These are phyloP conservation scores for Acanthaster planci DNA, from an alignment of 35 echinoderm and acorn worm genomes.

Conservation along the genomic window DNA sequence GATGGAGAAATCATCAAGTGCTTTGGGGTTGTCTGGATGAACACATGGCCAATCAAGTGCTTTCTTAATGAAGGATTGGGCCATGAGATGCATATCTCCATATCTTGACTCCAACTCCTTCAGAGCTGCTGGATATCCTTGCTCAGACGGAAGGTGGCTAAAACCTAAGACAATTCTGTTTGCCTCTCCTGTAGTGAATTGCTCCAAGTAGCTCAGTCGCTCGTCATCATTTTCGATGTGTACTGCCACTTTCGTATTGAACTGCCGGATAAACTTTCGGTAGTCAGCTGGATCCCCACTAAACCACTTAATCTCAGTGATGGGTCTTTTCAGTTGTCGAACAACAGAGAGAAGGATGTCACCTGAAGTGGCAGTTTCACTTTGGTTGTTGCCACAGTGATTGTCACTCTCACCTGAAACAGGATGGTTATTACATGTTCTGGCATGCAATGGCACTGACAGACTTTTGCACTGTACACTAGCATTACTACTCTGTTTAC, in stretches of 20 bases:
- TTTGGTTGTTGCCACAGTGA: neutral
- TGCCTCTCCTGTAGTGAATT: too few species aligned
- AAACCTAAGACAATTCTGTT: too few species aligned
- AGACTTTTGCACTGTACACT: neutral
- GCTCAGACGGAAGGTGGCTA: neutral
- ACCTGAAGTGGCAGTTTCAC: too few species aligned
- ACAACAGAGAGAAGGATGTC: slow-evolving; percentile 9
- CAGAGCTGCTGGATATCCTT: neutral
- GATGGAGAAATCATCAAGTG: too few species aligned
- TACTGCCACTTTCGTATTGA: too few species aligned
- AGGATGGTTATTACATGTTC: neutral
- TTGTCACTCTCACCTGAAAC: slow-evolving; percentile 8
- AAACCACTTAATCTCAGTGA: neutral
- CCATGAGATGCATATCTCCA: slow-evolving; percentile 5
- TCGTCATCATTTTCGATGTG: too few species aligned
- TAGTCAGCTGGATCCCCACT: slow-evolving; percentile 1
- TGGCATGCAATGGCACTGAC: slow-evolving; percentile 3
- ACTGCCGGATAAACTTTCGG: too few species aligned
- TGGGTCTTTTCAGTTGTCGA: slow-evolving; percentile 26
- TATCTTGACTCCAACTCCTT: slow-evolving; percentile 20
- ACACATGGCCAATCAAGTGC: too few species aligned
- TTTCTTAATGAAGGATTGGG: slow-evolving; percentile 23
- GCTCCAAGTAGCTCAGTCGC: slow-evolving; percentile 21
- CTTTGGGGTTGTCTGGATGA: too few species aligned
- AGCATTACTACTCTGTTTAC: neutral